phyloP scores from a whole-genome alignment of 1,140 invertebrate genomes.

The Lasioglossum albipes region DNA sequence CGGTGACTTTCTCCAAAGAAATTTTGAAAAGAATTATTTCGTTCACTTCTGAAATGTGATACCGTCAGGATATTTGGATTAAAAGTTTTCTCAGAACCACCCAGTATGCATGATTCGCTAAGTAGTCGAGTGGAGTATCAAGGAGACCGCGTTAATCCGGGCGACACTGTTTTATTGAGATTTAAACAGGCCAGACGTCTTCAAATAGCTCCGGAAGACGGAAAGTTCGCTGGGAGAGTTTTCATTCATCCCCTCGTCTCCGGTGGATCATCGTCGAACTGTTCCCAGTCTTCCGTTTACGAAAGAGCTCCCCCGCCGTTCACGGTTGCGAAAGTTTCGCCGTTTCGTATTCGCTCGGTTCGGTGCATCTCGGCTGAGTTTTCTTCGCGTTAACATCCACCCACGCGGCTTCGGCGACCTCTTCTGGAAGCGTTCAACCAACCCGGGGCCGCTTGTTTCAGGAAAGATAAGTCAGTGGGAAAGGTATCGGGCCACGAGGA shows the following conservation, averaged over 20 bases:
- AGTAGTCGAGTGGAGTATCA: too few species aligned
- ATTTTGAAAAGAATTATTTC: too few species aligned
- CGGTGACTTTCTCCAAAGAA: too few species aligned
- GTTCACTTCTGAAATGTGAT: too few species aligned
- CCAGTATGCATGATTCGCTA: too few species aligned
- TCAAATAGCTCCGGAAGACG: conserved; percentile 12
- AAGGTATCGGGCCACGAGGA: neutral
- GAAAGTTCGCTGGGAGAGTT: neutral
- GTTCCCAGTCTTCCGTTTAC: conserved; percentile 7
- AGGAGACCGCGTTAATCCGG: neutral
- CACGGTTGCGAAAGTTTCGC: conserved; percentile 8
- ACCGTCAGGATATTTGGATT: too few species aligned
- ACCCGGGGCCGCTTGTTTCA: neutral
- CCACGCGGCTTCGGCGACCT: neutral
- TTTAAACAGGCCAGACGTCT: neutral
- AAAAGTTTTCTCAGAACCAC: too few species aligned
- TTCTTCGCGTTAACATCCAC: neutral
- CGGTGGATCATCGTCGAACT: neutral
- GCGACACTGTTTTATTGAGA: neutral
- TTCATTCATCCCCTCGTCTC: neutral
- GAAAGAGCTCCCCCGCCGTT: neutral
- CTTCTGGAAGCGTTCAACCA: conserved; percentile 16
- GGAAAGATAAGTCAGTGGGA: neutral
- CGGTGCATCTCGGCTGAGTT: conserved; percentile 7
- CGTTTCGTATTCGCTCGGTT: neutral